These are phyloP conservation scores for Amniataba percoides DNA, from an alignment of 2,797 vertebrate genomes.

Conservation along the genomic window DNA sequence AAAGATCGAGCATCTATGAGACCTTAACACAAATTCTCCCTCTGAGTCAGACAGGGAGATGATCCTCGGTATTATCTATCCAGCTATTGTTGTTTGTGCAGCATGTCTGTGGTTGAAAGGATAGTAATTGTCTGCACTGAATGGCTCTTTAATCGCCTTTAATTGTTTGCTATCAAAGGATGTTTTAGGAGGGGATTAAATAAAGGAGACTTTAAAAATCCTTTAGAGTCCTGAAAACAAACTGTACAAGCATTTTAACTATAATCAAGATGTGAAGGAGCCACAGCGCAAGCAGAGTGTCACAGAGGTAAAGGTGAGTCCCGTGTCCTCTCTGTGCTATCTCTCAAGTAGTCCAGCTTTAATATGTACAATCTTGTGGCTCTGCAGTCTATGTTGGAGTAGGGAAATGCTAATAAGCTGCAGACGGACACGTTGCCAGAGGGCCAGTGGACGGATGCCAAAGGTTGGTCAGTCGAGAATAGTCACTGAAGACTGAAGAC, in stretches of 20 bases:
- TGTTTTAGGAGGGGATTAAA: conserved; percentile 13
- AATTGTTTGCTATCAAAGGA: conserved; percentile 22
- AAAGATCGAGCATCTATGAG: not conserved
- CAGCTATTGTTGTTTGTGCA: not conserved
- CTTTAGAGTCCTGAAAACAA: not conserved
- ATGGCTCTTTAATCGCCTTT: not conserved
- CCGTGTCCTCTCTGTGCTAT: not conserved
- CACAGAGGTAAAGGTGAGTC: too few species aligned
- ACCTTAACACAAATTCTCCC: not conserved
- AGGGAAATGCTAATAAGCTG: conserved; percentile 45
- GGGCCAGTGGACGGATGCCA: conserved; percentile 30
- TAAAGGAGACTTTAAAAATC: not conserved
- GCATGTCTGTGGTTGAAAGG: not conserved
- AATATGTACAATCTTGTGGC: conserved; percentile 17
- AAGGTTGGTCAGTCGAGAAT: conserved; percentile 14
- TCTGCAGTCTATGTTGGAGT: conserved; percentile 26
- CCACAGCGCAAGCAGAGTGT: not conserved
- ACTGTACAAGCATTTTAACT: not conserved
- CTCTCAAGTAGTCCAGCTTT: not conserved
- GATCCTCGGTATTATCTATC: not conserved
- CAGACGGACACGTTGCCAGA: conserved; percentile 45
- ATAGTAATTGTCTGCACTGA: not conserved
- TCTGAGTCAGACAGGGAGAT: not conserved
- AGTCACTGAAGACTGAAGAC: conserved; percentile 30
- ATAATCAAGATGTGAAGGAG: not conserved